These are phyloP conservation scores for Rhizomys pruinosus DNA, from an alignment of 2,113 vertebrate species.

Conservation along the genomic window DNA sequence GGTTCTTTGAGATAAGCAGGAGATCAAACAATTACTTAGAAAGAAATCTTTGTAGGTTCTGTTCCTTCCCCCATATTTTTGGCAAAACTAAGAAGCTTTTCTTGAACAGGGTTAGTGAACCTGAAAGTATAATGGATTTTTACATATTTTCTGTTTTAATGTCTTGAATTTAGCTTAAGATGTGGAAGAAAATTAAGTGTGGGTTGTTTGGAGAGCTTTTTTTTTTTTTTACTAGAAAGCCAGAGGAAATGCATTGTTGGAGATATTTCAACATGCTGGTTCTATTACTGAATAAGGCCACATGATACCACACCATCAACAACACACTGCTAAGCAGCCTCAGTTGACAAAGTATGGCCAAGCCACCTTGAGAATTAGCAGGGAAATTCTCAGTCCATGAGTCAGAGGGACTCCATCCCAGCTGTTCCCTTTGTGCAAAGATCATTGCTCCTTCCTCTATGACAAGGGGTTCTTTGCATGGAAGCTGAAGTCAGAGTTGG, in stretches of 20 bases:
- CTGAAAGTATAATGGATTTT: background rate
- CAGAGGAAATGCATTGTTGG: conserved; percentile 19
- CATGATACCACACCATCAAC: conserved; percentile 52
- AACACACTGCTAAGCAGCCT: conserved; percentile 39
- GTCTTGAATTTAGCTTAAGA: conserved; percentile 16
- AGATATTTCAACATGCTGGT: conserved; percentile 33
- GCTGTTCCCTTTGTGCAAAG: background rate
- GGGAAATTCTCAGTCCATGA: conserved; percentile 56
- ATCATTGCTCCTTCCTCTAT: background rate
- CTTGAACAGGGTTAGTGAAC: background rate
- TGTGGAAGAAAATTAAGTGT: background rate
- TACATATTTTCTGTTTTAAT: conserved; percentile 10
- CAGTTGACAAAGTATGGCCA: conserved; percentile 57
- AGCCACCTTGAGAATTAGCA: conserved; percentile 52
- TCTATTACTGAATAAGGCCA: conserved; percentile 56
- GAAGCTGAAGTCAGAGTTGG: background rate
- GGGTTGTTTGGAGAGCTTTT: background rate
- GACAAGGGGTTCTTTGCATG: background rate
- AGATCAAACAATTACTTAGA: background rate
- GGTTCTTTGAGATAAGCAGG: background rate
- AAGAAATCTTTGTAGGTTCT: background rate
- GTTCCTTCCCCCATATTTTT: conserved; percentile 1
- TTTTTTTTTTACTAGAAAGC: conserved; percentile 63
- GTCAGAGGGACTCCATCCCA: conserved; percentile 31
- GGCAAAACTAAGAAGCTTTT: background rate